phyloP scores from a whole-genome alignment of 2,113 vertebrate species.

The Ahaetulla prasina region DNA sequence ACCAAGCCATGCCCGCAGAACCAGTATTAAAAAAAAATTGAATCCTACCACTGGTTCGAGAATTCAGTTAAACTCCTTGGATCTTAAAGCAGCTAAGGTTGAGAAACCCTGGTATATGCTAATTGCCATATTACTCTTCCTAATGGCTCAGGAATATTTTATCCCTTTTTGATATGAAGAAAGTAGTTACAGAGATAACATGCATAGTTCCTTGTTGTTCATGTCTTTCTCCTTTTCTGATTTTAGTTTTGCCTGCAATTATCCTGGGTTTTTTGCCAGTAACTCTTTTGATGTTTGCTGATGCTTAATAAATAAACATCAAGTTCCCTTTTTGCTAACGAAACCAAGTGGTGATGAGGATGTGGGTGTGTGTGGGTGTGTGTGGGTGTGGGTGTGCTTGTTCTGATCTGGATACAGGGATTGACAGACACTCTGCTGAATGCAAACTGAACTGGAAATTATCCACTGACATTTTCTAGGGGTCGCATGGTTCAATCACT shows the following conservation, averaged over 20 bases:
- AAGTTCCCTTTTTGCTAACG: neutral
- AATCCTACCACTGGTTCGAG: no score
- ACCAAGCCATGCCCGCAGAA: no score
- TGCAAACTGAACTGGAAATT: neutral
- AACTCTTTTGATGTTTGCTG: neutral
- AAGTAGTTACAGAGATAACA: neutral
- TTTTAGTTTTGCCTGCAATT: neutral
- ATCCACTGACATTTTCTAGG: neutral
- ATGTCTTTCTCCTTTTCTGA: neutral
- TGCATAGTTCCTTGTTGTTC: neutral
- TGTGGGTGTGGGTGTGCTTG: neutral
- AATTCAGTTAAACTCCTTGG: neutral
- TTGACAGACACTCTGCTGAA: neutral
- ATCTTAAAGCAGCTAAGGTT: neutral
- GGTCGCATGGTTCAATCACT: neutral
- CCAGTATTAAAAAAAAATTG: no score
- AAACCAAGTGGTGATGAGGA: neutral
- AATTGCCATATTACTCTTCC: neutral
- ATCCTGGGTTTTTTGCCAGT: neutral
- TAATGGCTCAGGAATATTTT: neutral
- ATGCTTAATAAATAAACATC: neutral
- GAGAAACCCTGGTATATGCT: neutral
- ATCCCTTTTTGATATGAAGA: neutral
- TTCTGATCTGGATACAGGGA: neutral
- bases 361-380: neutral